These are phyloP conservation scores for Mesembrinibis cayennensis DNA, from an alignment of 2,113 vertebrate species.

Conservation along the genomic window DNA sequence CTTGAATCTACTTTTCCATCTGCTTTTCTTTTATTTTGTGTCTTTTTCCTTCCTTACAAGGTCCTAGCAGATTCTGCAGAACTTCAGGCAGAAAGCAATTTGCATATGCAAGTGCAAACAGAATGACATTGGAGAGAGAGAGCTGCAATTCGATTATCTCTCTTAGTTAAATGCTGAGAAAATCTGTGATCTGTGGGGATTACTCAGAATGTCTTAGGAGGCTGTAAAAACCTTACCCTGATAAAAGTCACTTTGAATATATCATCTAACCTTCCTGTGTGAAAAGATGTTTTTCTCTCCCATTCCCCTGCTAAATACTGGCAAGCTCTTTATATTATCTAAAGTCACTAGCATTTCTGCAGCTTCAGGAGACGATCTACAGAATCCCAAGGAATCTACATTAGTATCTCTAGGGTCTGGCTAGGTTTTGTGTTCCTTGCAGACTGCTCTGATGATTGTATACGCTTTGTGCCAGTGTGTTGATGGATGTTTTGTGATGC, in stretches of 20 bases:
- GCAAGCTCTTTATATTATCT: background rate
- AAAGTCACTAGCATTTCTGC: background rate
- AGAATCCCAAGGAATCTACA: conserved; percentile 44
- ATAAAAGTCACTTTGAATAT: conserved; percentile 21
- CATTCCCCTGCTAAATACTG: background rate
- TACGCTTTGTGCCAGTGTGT: background rate
- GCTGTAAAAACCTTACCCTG: conserved; percentile 2
- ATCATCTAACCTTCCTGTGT: background rate
- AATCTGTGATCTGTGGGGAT: conserved; percentile 22
- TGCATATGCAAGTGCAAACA: conserved; percentile 13
- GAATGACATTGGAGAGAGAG: background rate
- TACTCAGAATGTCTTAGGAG: background rate
- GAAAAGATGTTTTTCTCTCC: background rate
- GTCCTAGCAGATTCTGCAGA: background rate
- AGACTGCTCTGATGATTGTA: conserved; percentile 27
- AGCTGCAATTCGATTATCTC: background rate
- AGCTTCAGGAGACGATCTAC: conserved; percentile 38
- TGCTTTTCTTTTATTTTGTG: conserved; percentile 12
- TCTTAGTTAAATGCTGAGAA: conserved; percentile 11
- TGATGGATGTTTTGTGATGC: conserved; percentile 35
- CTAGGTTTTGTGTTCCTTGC: conserved; percentile 18
- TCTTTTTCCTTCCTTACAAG: background rate
- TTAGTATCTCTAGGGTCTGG: conserved; percentile 4
- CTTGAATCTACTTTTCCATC: conserved; percentile 8
- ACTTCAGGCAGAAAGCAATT: background rate